Conservation (phyloP, 2,113 vertebrate species). For the Lophius piscatorius region DNA sequence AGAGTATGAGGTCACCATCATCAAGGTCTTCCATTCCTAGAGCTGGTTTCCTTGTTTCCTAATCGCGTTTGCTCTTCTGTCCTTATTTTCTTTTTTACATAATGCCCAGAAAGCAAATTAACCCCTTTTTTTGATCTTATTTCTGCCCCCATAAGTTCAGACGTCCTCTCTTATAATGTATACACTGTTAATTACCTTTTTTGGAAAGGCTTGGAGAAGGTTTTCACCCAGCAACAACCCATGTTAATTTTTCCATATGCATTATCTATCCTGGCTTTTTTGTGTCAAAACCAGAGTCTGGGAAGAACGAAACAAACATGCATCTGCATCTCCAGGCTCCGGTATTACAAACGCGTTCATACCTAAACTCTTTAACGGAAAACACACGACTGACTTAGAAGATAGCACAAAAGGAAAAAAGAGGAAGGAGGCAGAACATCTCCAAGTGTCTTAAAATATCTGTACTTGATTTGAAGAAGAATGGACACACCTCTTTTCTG, state of each 20-base stretch:
- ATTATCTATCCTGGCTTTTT: slow-evolving; percentile 22
- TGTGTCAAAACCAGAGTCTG: slow-evolving; percentile 44
- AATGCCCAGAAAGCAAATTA: slow-evolving; percentile 22
- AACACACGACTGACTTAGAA: slow-evolving; percentile 20
- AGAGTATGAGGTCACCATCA: slow-evolving; percentile 29
- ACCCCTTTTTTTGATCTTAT: slow-evolving; percentile 22
- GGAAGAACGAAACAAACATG: not conserved
- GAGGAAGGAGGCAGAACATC: not conserved
- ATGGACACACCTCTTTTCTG: too few relatives aligned
- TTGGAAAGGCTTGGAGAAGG: slow-evolving; percentile 1
- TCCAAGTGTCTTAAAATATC: slow-evolving; percentile 33
- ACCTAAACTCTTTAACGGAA: slow-evolving; percentile 19
- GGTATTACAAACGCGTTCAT: slow-evolving; percentile 20
- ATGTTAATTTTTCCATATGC: slow-evolving; percentile 1
- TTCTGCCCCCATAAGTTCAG: slow-evolving; percentile 16
- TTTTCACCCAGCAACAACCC: not conserved
- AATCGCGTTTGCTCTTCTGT: not conserved
- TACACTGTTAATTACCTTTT: slow-evolving; percentile 20
- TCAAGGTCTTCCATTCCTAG: slow-evolving; percentile 45
- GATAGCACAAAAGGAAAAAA: not conserved
- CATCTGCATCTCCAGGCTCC: slow-evolving; percentile 34
- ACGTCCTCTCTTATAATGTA: not conserved
- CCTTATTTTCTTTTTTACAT: slow-evolving; percentile 7
- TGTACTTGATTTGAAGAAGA: too few relatives aligned
- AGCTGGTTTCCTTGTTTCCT: slow-evolving; percentile 1